phyloP scores from a whole-genome alignment of 2,113 vertebrate species.

The human (Homo sapiens) region DNA sequence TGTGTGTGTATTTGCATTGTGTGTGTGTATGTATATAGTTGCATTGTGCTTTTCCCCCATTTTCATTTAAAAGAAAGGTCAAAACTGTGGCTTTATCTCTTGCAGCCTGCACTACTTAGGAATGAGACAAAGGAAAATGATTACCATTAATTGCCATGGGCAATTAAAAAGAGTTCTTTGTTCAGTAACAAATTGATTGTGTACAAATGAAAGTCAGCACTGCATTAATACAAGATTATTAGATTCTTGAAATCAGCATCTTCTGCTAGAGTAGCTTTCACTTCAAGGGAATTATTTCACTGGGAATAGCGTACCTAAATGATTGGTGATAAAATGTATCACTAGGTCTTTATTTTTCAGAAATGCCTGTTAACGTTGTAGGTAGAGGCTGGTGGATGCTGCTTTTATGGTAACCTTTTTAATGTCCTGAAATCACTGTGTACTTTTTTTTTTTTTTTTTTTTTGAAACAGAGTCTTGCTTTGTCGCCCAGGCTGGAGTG shows the following conservation, averaged over 20 bases:
- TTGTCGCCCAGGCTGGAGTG: too few species aligned
- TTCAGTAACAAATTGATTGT: constrained; percentile 76
- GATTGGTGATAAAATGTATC: constrained; percentile 35
- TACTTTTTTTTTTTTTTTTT: constrained; percentile 10
- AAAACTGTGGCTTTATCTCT: constrained; percentile 20
- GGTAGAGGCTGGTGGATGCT: background rate
- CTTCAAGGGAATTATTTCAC: background rate
- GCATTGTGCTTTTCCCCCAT: background rate
- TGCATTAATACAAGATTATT: constrained; percentile 65
- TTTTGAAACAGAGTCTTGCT: background rate
- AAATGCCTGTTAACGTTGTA: background rate
- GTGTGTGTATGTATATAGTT: background rate
- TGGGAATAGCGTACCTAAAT: background rate
- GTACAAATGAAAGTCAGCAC: constrained; percentile 59
- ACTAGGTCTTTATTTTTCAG: constrained; percentile 21
- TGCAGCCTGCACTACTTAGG: background rate
- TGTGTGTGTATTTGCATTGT: too few species aligned
- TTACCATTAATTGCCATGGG: constrained; percentile 57
- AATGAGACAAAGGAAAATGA: constrained; percentile 69
- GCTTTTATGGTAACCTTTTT: constrained; percentile 50
- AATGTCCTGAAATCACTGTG: constrained; percentile 42
- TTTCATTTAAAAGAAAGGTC: constrained; percentile 56
- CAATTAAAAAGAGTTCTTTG: constrained; percentile 77
- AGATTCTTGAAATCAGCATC: constrained; percentile 50
- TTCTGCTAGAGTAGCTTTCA: constrained; percentile 41